phyloP scores from a whole-genome alignment of 1,140 invertebrate genomes.

The Acromyrmex charruanus region DNA sequence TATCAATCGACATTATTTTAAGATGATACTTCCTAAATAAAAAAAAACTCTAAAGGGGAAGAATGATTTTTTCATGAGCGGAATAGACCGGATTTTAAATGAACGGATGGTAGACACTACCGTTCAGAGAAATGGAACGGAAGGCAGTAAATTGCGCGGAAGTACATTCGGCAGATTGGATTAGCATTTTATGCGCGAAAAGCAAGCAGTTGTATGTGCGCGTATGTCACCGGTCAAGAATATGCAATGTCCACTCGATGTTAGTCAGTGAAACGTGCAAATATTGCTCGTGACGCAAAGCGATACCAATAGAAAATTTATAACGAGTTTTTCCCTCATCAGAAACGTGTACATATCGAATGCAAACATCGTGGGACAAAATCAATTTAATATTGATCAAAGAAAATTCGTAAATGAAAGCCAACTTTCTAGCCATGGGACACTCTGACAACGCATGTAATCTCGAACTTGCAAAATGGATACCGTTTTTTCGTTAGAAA shows the following conservation, averaged over 20 bases:
- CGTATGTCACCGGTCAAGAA: conserved; percentile 5
- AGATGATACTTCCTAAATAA: neutral
- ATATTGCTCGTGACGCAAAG: conserved; percentile 25
- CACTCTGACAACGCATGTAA: conserved; percentile 11
- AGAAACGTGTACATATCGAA: neutral
- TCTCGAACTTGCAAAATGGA: conserved; percentile 39
- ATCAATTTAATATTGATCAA: conserved; percentile 7
- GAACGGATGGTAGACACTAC: conserved; percentile 21
- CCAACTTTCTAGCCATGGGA: neutral
- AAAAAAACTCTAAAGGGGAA: neutral
- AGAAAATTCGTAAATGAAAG: neutral
- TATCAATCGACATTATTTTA: neutral
- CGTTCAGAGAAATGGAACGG: conserved; percentile 47
- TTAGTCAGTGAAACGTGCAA: conserved; percentile 17
- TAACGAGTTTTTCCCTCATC: neutral
- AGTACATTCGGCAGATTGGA: conserved; percentile 58
- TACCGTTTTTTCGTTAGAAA: conserved; percentile 25
- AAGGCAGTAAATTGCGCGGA: conserved; percentile 55
- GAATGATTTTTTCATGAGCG: conserved; percentile 56
- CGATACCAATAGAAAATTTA: conserved; percentile 26
- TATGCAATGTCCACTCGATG: neutral
- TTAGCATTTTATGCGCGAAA: conserved; percentile 53
- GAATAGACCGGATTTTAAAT: conserved; percentile 12
- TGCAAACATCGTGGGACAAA: neutral
- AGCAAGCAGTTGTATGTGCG: neutral